Base-by-base conservation (phyloP, 2,113 vertebrate genomes). In the Illadopsis cleaveri region DNA sequence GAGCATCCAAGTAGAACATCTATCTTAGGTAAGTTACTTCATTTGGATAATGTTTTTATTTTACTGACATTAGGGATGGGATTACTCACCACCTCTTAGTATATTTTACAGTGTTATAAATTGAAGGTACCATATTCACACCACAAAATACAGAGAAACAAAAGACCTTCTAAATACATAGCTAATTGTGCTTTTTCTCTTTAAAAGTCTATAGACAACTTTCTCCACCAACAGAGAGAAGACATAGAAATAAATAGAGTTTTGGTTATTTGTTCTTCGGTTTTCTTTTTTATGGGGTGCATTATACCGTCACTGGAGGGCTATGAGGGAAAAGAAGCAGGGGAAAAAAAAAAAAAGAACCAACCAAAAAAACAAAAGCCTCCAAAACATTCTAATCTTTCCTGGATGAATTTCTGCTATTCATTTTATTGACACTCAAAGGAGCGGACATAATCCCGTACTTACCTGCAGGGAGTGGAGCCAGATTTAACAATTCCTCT, bases 311-410 rank as follows among this genome's bases (percentile, higher is more conserved):
- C 54, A 60, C 25, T 47, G 11, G 21, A 20, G 9, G 4, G 11
- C 2, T 6, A 6, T 2, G 11, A 9, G 12, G 8, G 7, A 14
- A 20, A 20, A 69, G 7, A 60, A 35, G 14, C 1, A 31, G 58
- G 47, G 58, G 47, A 64, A 68, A 35, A 35, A 40, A 31, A 45
- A 14, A 6, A 38, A 30, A 30, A 40, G 44, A 38, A 2, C 2
- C 20, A 66, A 51, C 0, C 25, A 31, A 61, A 4, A 9, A 50
- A 50, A 8, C 6, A 23, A 56, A 73, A 42, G 4, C 10, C 31
- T 20, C 9, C 20, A 19, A 70, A 93, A 45, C 6, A 19, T 42
- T 79, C 12, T 31, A 16, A 42, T 61, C 9, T 66, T 85, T 70
- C 12, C 28, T 65, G 30, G 23, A 30, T 82, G 0, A 38, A 30